Conservation (phyloP, 2,888 invertebrate genomes). For the Tenthredo amoena region DNA sequence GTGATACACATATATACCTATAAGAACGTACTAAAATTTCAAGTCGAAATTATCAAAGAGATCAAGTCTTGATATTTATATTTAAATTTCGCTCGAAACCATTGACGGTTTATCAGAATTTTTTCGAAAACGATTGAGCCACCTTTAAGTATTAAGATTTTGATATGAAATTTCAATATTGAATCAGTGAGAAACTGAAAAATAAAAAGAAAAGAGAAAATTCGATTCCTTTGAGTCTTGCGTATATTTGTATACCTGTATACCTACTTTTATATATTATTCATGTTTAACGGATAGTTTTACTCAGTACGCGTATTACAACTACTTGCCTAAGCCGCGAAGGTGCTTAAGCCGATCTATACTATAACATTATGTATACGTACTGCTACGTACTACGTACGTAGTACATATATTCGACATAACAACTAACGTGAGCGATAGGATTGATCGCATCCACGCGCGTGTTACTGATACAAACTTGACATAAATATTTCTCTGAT, state of each 20-base stretch:
- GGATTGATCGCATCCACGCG: conserved; percentile 1
- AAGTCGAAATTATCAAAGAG: too few species aligned
- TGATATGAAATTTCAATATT: too few species aligned
- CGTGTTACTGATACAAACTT: conserved; percentile 15
- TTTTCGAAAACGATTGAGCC: too few species aligned
- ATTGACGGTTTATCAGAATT: too few species aligned
- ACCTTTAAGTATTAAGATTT: too few species aligned
- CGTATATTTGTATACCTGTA: not conserved
- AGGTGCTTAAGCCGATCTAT: not conserved
- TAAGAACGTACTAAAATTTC: too few species aligned
- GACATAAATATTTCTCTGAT: conserved; percentile 31
- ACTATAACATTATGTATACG: not conserved
- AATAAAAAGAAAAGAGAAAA: too few species aligned
- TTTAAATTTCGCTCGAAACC: too few species aligned
- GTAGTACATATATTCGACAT: not conserved
- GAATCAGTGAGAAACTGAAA: too few species aligned
- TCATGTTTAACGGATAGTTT: not conserved
- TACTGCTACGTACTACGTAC: not conserved
- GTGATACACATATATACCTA: not conserved
- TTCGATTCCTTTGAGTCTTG: too few species aligned
- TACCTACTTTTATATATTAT: not conserved
- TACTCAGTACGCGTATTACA: not conserved
- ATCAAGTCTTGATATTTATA: too few species aligned
- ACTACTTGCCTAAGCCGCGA: not conserved
- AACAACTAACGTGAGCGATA: not conserved